Conservation (phyloP, 2,888 invertebrate genomes). For the Abrostola triplasia region DNA sequence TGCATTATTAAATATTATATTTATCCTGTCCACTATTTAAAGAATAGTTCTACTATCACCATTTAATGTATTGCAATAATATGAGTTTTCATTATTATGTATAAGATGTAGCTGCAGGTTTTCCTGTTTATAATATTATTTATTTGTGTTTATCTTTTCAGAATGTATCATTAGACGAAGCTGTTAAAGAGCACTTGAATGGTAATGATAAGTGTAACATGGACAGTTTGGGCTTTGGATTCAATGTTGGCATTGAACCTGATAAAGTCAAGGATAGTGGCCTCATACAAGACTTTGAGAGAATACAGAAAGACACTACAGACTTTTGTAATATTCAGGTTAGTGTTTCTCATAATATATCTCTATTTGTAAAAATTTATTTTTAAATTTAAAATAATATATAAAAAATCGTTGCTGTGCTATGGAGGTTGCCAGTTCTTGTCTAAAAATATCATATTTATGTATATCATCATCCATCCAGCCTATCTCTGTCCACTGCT, state of each 20-base stretch:
- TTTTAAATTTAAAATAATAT: no score
- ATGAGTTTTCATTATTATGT: no score
- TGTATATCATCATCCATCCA: no score
- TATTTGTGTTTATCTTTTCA: slow-evolving; percentile 66
- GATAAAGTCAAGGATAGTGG: slow-evolving; percentile 82
- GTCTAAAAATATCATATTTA: no score
- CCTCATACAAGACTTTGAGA: slow-evolving; percentile 88
- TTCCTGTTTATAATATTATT: slow-evolving; percentile 5
- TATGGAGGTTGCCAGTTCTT: no score
- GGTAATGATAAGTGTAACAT: slow-evolving; percentile 81
- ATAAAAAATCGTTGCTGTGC: no score
- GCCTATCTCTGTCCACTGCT: no score
- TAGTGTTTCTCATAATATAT: slow-evolving; percentile 23
- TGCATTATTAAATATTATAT: no score
- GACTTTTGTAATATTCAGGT: slow-evolving; percentile 87
- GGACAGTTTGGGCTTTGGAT: slow-evolving; percentile 84
- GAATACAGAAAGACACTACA: slow-evolving; percentile 89
- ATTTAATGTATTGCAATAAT: no score
- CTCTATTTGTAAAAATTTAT: background rate
- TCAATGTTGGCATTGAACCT: slow-evolving; percentile 80
- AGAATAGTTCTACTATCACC: no score
- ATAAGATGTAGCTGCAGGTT: no score
- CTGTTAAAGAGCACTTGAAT: slow-evolving; percentile 78
- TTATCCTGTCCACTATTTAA: no score
- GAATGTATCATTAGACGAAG: slow-evolving; percentile 80